A percentile compares a stretch with the other conserved stretches of the same genome.
These are phyloP conservation scores for Polymixis lichenea DNA, from an alignment of 2,888 invertebrate species.

Conservation along the genomic window DNA sequence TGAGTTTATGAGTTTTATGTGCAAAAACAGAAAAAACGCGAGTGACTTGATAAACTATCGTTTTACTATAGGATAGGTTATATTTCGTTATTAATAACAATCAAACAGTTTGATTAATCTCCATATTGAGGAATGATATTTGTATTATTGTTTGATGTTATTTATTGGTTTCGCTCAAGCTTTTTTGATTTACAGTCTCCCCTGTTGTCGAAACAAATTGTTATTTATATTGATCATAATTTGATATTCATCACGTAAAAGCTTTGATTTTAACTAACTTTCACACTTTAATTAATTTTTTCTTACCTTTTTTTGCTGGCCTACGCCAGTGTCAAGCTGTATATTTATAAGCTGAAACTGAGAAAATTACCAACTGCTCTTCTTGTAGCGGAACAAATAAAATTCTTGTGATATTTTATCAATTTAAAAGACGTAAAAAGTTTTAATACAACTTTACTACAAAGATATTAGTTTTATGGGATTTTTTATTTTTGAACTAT, in stretches of 20 bases:
- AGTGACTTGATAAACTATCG: neutral
- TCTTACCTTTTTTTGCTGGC: too few species aligned
- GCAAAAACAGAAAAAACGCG: neutral
- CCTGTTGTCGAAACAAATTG: neutral
- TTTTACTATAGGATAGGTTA: neutral
- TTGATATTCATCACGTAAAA: neutral
- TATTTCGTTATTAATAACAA: conserved; percentile 14
- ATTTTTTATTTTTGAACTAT: neutral
- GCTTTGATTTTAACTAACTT: neutral
- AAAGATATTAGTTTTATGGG: neutral
- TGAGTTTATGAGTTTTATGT: neutral
- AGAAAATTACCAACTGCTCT: conserved; percentile 5
- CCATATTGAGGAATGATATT: conserved; percentile 7
- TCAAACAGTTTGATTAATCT: conserved; percentile 32
- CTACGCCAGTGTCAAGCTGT: too few species aligned
- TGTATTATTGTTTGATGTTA: conserved; percentile 8
- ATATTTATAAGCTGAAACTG: too few species aligned
- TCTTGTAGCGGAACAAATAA: neutral
- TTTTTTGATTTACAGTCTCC: conserved; percentile 5
- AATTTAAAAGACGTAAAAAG: neutral
- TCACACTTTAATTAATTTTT: too few species aligned
- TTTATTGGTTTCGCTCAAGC: conserved; percentile 8
- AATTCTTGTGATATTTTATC: neutral
- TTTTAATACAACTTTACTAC: too few species aligned
- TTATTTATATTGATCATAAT: conserved; percentile 7